Conservation (phyloP, 2,113 vertebrate genomes). For the Eulemur macaco region DNA sequence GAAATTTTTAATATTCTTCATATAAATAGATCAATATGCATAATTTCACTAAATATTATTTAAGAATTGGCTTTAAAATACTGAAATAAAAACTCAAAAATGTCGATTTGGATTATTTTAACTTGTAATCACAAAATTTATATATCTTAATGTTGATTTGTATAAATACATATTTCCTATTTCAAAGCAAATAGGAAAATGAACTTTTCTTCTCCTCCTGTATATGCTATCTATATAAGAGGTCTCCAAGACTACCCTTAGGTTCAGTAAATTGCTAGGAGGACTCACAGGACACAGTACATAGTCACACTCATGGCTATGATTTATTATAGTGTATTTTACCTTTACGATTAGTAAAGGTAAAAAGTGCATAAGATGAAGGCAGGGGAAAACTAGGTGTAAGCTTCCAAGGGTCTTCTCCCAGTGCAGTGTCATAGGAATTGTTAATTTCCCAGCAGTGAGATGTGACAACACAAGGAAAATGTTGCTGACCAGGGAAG, state of each 20-base stretch:
- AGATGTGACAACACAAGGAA: not conserved
- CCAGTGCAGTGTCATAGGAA: not conserved
- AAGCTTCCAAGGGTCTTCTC: not conserved
- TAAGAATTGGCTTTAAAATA: conserved; percentile 38
- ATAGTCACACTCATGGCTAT: not conserved
- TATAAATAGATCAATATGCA: not conserved
- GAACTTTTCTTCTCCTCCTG: not conserved
- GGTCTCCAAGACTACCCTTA: not conserved
- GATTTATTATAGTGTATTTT: not conserved
- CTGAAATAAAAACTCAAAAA: conserved; percentile 47
- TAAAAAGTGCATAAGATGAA: not conserved
- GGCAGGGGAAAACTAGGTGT: not conserved
- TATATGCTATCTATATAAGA: not conserved
- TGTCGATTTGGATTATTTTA: conserved; percentile 23
- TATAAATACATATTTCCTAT: not conserved
- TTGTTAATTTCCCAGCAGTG: not conserved
- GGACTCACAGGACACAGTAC: not conserved
- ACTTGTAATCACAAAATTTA: not conserved
- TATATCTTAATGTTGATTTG: not conserved
- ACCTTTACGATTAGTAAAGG: not conserved
- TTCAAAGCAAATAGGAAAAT: conserved; percentile 30
- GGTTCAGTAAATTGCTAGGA: not conserved
- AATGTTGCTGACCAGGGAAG: not conserved
- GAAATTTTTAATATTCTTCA: not conserved
- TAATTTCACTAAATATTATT: not conserved